Conservation (phyloP, 2,888 invertebrate species). For the Drosophila helvetica region DNA sequence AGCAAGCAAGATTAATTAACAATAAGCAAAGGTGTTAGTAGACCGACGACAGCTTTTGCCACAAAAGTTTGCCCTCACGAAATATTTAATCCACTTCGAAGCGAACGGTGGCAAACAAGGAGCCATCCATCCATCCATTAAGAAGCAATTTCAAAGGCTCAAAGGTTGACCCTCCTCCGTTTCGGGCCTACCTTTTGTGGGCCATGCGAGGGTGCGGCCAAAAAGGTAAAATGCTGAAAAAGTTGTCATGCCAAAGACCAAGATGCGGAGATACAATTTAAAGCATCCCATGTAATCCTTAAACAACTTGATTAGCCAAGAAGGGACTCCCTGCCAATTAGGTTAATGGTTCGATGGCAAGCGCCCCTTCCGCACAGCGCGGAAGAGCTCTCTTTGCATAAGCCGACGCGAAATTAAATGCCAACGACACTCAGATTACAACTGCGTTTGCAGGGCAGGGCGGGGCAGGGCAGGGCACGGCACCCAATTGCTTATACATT, state of each 20-base stretch:
- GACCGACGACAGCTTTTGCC: slow-evolving; percentile 44
- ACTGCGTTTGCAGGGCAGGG: neutral
- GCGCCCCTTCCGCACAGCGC: neutral
- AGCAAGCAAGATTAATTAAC: slow-evolving; percentile 66
- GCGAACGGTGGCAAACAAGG: neutral
- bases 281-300: slow-evolving; percentile 63
- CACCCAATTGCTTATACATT: neutral
- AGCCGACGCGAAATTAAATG: neutral
- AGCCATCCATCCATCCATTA: slow-evolving; percentile 37
- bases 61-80: slow-evolving; percentile 39
- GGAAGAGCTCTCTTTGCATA: neutral
- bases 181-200: slow-evolving; percentile 48
- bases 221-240: slow-evolving; percentile 55
- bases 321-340: slow-evolving; percentile 59
- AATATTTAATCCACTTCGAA: slow-evolving; percentile 50
- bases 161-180: slow-evolving; percentile 44
- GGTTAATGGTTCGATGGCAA: slow-evolving; percentile 58
- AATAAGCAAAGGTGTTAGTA: slow-evolving; percentile 69
- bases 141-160: slow-evolving; percentile 36
- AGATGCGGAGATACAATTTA: slow-evolving; percentile 59
- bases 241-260: slow-evolving; percentile 38
- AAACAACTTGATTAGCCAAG: slow-evolving; percentile 67
- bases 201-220: slow-evolving; percentile 17
- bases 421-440: neutral
- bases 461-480: neutral